Evolutionary conservation across 2,888 invertebrate species (phyloP).

Genomic region (Yponomeuta plumbellus): DNA sequence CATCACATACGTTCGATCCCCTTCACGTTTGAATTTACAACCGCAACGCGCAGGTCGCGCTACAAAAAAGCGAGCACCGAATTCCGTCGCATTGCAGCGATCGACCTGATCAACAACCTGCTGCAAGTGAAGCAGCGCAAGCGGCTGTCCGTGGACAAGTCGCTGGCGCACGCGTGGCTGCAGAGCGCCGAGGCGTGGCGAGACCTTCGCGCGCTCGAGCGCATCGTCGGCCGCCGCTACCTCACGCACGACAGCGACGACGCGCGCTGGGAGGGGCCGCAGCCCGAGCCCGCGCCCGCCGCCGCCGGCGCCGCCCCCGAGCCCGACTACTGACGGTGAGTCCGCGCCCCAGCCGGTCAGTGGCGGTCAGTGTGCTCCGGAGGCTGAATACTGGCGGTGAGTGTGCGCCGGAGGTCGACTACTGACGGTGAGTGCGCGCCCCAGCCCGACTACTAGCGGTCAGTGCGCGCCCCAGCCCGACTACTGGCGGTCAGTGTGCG

Average conservation of each 20-base stretch:
- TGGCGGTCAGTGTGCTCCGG: constrained; percentile 58
- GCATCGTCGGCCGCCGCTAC: constrained; percentile 61
- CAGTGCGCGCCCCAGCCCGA: constrained; percentile 39
- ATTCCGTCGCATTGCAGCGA: constrained; percentile 80
- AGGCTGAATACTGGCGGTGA: constrained; percentile 46
- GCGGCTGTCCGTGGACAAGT: constrained; percentile 97
- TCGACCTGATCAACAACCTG: constrained; percentile 97
- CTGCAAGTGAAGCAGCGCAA: constrained; percentile 98
- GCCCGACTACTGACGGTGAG: not conserved
- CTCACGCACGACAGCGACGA: constrained; percentile 89
- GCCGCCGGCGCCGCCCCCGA: no score
- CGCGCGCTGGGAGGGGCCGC: constrained; percentile 88
- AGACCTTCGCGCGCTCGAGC: constrained; percentile 92
- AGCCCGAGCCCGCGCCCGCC: not conserved
- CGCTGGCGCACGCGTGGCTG: constrained; percentile 95
- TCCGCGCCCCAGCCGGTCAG: not conserved
- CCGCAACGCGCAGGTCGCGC: no score
- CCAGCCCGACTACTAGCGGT: constrained; percentile 35
- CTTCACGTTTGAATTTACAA: no score
- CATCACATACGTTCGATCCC: no score
- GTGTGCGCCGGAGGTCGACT: constrained; percentile 27
- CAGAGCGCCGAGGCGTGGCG: constrained; percentile 97
- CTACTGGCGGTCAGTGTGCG: constrained; percentile 53
- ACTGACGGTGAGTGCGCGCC: not conserved
- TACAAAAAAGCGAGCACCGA: not conserved